Evolutionary conservation across 2,113 vertebrate species (phyloP), one percentile per base, ranked within the genome.

Genomic region (Neolamprologus variostigma): DNA sequence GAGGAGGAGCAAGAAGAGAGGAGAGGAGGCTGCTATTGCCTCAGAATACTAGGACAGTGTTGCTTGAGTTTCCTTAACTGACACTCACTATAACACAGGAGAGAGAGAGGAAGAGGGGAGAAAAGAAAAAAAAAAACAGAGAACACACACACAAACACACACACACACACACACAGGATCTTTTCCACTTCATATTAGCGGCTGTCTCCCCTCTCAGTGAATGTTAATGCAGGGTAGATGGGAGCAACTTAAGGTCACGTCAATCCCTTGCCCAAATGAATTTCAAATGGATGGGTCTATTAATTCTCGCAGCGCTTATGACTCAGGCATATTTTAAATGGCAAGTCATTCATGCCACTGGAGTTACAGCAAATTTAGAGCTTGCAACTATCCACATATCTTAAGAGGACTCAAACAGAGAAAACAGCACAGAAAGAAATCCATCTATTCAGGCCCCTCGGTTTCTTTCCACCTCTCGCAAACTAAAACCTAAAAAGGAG

Each of bases 171-270:
- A 26, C 23, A 26, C 47, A 17, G 59, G 86, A 90, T 88, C 63
- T 80, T 42, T 78, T 79, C 66, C 53, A 86, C 82, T 87, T 89
- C 40, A 89, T 83, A 84, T 90, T 84, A 88, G 83, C 78, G 51
- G 55, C 37, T 68, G 54, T 84, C 63, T 73, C 76, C 31, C 12
- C 5, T 61, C 40, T 55, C 8, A 2, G 37, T 31, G 76, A 89
- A 92, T 89, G 84, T 80, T 90, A 94, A 92, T 89, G 86, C 51
- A 9, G 78, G 79, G 80, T 40, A 80, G 84, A 71, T 2, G 6
- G 86, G 66, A 81, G 83, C 66, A 81, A 88, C 19, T 51, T 83
- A 33, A 85, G 83, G 86, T 87, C 84, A 87, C 5, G 42, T 89
- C 91, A 91, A 45, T 87, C 31, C 13, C n/a, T 31, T 78, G 42